Conservation (phyloP, 2,113 vertebrate genomes). For the Pelvicachromis taeniatus region DNA sequence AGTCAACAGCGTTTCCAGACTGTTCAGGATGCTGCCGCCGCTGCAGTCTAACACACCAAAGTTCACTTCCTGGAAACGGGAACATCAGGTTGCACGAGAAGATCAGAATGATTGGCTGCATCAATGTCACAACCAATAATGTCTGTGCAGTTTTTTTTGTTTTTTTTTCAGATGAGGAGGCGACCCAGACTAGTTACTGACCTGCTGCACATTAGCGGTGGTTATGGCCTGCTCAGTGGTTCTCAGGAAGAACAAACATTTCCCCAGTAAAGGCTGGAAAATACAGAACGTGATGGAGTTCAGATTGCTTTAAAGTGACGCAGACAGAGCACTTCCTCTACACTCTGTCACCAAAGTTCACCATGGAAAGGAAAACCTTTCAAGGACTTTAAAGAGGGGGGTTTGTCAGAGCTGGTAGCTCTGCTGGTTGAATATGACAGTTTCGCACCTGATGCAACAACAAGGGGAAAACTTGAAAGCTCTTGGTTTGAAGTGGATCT, state of each 20-base stretch:
- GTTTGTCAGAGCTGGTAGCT: no score
- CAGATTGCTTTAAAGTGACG: not conserved
- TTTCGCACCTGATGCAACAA: no score
- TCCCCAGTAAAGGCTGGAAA: constrained; percentile 71
- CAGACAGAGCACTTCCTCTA: not conserved
- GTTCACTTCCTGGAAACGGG: constrained; percentile 71
- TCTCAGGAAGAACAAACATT: constrained; percentile 80
- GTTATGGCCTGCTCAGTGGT: constrained; percentile 72
- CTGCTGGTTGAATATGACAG: no score
- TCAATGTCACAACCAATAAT: not conserved
- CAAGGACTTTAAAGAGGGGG: no score
- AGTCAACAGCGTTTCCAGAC: constrained; percentile 75
- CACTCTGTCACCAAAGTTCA: no score
- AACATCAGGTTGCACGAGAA: not conserved
- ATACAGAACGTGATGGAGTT: not conserved
- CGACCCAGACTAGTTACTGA: constrained; percentile 30
- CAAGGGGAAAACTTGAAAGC: no score
- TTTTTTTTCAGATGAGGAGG: not conserved
- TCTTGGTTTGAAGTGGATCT: no score
- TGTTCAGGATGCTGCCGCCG: constrained; percentile 67
- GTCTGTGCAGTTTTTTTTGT: not conserved
- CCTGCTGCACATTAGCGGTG: constrained; percentile 76
- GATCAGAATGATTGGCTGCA: not conserved
- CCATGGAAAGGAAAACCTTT: no score
- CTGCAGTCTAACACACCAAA: constrained; percentile 73